phyloP scores from a whole-genome alignment of 1,140 invertebrate species.

The Tetramorium simillimum region DNA sequence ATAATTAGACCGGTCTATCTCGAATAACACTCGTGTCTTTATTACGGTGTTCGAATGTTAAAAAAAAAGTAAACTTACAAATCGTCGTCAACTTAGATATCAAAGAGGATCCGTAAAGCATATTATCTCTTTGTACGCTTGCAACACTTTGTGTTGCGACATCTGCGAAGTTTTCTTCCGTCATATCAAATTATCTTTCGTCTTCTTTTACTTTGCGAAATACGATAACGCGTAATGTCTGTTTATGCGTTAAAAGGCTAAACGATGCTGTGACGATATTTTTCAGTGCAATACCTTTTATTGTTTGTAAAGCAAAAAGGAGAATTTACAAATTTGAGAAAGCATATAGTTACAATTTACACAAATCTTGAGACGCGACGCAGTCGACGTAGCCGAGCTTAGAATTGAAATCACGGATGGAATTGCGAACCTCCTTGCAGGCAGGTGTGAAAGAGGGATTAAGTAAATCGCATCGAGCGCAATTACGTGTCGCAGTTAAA shows the following conservation, averaged over 20 bases:
- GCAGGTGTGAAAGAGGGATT: constrained; percentile 27
- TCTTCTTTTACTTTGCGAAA: neutral
- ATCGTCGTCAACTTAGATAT: neutral
- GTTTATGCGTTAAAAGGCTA: neutral
- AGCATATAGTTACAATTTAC: neutral
- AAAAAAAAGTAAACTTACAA: neutral
- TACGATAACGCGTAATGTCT: neutral
- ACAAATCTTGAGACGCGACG: neutral
- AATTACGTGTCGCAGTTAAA: constrained; percentile 37
- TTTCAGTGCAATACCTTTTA: neutral
- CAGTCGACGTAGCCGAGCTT: neutral
- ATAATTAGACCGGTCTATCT: neutral
- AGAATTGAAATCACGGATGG: constrained; percentile 19
- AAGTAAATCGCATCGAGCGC: constrained; percentile 38
- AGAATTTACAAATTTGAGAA: neutral
- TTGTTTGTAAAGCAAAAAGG: neutral
- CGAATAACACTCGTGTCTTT: neutral
- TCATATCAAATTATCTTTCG: neutral
- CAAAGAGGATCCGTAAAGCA: neutral
- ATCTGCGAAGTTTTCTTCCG: neutral
- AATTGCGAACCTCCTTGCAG: neutral
- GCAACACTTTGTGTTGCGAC: neutral
- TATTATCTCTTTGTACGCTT: neutral
- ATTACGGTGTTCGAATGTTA: neutral
- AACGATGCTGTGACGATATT: neutral